Base-by-base conservation (phyloP, 2,113 vertebrate genomes). In the Miniopterus natalensis region DNA sequence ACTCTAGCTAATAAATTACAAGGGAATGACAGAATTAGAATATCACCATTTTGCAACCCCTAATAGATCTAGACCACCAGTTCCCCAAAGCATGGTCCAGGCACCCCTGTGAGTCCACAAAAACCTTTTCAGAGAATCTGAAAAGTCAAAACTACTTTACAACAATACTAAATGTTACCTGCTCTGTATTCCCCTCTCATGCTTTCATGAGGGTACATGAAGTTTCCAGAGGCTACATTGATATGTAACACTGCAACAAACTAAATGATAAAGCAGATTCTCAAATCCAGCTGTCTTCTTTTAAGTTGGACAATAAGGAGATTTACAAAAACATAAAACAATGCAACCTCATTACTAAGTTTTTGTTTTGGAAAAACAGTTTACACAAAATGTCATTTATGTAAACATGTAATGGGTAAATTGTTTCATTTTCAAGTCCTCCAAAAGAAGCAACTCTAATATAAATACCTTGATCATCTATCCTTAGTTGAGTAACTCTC, bases 381-480 rank as follows among this genome's bases (percentile, higher is more conserved):
- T 84, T 88, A 81, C 66, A 92, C 31, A 73, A 94, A 88, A 81
- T 71, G 20, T 42, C 53, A n/a, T 51, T 53, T 78, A 65, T n/a
- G 5, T 70, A 92, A 84, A 70, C 21, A 88, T 68, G 14, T 15
- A 87, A 20, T 49, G 2, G 13, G n/a, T 36, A 36, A 36, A 36
- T 2, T 36, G 63, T 25, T 77, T 61, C 29, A 88, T 61, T 88
- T 95, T 77, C 12, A 92, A 77, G 36, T 53, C 17, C 61, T 88
- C 84, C 49, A 70, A 84, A 65, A 40, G n/a, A n/a, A 88, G 42
- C 42, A 92, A 77, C 13, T 75, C 68, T 93, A 84, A 59, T 13
- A 63, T 21, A 66, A 75, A 75, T 51, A 51, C n/a, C 57, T 65
- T 71, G 29, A 25, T 83, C 21, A 47, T 65, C 15, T 36, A 57